Evolutionary conservation across 2,888 invertebrate genomes (phyloP).

Genomic region (Hartigia nigra): DNA sequence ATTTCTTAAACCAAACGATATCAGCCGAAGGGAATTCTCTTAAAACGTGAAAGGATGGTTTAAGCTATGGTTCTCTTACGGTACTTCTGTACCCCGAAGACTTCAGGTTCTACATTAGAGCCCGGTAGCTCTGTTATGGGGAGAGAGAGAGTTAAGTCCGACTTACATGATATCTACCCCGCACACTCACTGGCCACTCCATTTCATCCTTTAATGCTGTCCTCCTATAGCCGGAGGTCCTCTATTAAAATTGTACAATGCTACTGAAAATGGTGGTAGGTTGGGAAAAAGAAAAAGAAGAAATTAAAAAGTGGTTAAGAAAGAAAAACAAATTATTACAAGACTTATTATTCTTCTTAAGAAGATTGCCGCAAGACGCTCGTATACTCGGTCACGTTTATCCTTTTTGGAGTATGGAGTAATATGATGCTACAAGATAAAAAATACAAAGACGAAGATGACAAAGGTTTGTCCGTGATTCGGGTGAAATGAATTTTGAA

Average conservation of each 20-base stretch:
- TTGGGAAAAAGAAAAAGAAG: conserved; percentile 2
- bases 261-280: neutral
- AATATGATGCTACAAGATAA: neutral
- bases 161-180: conserved; percentile 64
- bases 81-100: neutral
- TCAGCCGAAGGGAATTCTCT: conserved; percentile 15
- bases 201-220: conserved; percentile 51
- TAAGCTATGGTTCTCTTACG: conserved; percentile 8
- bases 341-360: conserved; percentile 9
- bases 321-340: conserved; percentile 8
- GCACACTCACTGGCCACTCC: conserved; percentile 57
- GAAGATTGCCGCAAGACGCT: neutral
- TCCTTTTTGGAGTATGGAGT: neutral
- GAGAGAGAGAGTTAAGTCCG: conserved; percentile 54
- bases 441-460: neutral
- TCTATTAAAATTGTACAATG: conserved; percentile 60
- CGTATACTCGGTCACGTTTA: neutral
- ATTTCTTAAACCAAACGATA: conserved; percentile 1
- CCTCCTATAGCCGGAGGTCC: conserved; percentile 33
- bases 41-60: conserved; percentile 18
- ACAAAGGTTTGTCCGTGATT: neutral
- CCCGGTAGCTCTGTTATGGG: conserved; percentile 23
- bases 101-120: conserved; percentile 12
- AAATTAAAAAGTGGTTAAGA: conserved; percentile 6
- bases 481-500: neutral